Conservation (phyloP, 2,888 invertebrate genomes). For the Drosophila flavopinicola region DNA sequence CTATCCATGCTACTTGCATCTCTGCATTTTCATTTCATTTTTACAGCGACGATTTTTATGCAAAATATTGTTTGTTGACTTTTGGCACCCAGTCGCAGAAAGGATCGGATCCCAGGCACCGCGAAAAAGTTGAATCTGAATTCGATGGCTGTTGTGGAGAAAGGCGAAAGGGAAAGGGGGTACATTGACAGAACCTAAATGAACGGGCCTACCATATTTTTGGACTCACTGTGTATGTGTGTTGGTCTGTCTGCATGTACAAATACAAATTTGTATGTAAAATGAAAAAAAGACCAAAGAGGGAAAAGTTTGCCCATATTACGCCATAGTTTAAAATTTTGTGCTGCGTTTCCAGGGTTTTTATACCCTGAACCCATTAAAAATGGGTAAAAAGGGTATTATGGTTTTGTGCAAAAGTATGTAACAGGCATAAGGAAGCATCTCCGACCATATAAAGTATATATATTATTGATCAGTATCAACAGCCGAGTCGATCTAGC, state of each 20-base stretch:
- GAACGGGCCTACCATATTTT: constrained; percentile 45
- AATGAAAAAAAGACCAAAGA: constrained; percentile 18
- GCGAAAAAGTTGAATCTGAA: constrained; percentile 40
- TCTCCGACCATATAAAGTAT: no score
- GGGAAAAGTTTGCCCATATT: constrained; percentile 58
- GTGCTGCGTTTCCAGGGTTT: constrained; percentile 15
- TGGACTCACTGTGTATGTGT: neutral
- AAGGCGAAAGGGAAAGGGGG: neutral
- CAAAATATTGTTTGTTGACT: constrained; percentile 79
- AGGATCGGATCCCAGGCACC: constrained; percentile 3
- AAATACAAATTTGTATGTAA: constrained; percentile 16
- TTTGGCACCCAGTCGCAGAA: constrained; percentile 59
- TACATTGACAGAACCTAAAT: constrained; percentile 23
- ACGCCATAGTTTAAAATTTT: constrained; percentile 60
- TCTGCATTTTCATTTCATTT: constrained; percentile 70
- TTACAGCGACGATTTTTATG: constrained; percentile 66
- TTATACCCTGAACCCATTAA: no score
- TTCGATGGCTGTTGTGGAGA: constrained; percentile 9
- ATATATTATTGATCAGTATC: no score
- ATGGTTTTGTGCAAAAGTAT: no score
- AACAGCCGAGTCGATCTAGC: no score
- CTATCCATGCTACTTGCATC: constrained; percentile 16
- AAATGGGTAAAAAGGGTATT: no score
- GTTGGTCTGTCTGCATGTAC: neutral
- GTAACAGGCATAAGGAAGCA: no score